Percentiles rank a stretch among this genome's conserved stretches.
phyloP scores from a whole-genome alignment of 1,140 invertebrate genomes.

The Halictus rubicundus region DNA sequence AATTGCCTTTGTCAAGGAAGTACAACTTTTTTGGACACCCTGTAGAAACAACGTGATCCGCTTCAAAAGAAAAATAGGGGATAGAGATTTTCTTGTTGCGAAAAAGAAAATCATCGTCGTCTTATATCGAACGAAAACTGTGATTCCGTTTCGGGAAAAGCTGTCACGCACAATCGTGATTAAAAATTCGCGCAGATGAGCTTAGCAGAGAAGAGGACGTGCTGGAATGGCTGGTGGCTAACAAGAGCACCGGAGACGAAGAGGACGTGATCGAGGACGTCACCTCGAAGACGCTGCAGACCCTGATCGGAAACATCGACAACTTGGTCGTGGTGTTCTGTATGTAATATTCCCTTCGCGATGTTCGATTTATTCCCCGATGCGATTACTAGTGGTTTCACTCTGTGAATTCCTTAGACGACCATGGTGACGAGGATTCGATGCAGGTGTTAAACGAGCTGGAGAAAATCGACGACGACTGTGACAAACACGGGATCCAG shows the following conservation, averaged over 20 bases:
- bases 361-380: no score
- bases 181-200: constrained; percentile 85
- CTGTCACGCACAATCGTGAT: background rate
- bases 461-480: constrained; percentile 96
- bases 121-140: no score
- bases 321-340: constrained; percentile 96
- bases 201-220: constrained; percentile 95
- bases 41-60: no score
- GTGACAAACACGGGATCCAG: constrained; percentile 94
- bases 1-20: no score
- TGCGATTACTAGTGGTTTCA: background rate
- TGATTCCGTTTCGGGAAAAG: background rate
- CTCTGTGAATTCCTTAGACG: constrained; percentile 82
- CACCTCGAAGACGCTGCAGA: constrained; percentile 91
- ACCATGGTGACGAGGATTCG: constrained; percentile 91
- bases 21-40: no score
- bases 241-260: constrained; percentile 95
- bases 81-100: no score
- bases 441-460: constrained; percentile 91
- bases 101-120: no score
- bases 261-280: constrained; percentile 97
- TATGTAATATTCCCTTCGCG: constrained; percentile 81
- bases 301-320: constrained; percentile 93
- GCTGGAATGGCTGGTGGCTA: constrained; percentile 94
- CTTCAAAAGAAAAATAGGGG: no score